Evolutionary conservation across 2,113 vertebrate species (phyloP), one percentile per base, ranked within the genome.

Genomic region (Sander vitreus): DNA sequence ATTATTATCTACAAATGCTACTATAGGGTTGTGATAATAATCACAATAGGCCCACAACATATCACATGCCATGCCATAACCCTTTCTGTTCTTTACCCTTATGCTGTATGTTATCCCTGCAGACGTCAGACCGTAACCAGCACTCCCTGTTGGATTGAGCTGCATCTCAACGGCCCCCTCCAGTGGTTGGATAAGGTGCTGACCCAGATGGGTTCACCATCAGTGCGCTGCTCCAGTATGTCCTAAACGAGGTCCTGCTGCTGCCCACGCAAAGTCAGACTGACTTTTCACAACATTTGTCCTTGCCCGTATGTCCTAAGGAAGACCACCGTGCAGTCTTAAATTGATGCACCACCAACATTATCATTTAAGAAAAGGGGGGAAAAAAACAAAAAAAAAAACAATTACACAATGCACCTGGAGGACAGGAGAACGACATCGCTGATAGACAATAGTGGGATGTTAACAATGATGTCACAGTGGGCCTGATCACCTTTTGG

Each of bases 101-200:
- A 23, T 33, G 1, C 30, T 76, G 6, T 70, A 5, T 80, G 85
- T 54, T 74, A 12, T 80, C 27, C 39, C 88, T 83, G 1, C 87
- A 99, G 98, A 90, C 96, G 98, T 72, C 98, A 99, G 81, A 99
- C 98, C 0, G 98, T 99, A 73, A 99, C 98, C 85, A 99, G 98
- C 96, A 99, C 98, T 88, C 98, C 98, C 65, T 99, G 98, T 93
- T 99, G 98, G 98, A 99, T 99, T 84, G 98, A 99, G 78, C 97
- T 99, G 78, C 98, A 99, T 85, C 96, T 99, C 95, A 99, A 99
- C 0, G 97, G 98, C 91, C 98, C 98, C 81, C 95, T 99, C 86
- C 98, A 99, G 67, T 99, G 98, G 98, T 81, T 99, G 96, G 98
- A 99, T 94, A 99, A 99, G 96, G 98, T 99, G 84, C 94, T 99